A percentile compares a stretch with the other conserved stretches of the same genome.
Evolutionary conservation across 2,888 invertebrate species (phyloP).

Genomic region (Pristionchus mayeri): DNA sequence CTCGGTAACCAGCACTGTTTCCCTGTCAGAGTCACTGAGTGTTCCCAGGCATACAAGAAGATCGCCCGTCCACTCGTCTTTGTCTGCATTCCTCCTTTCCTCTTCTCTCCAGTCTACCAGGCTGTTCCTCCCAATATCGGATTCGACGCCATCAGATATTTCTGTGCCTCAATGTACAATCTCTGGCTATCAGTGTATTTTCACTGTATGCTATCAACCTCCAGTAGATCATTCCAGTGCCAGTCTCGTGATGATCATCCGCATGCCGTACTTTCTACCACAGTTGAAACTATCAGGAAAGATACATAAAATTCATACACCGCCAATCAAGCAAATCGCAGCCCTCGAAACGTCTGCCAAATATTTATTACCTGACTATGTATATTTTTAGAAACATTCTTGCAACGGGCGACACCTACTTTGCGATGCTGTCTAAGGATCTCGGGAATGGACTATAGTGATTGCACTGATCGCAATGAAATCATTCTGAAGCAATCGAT

Average conservation of each 20-base stretch:
- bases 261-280: background rate
- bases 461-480: too few relatives aligned
- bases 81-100: slow-evolving; percentile 18
- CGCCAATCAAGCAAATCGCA: too few relatives aligned
- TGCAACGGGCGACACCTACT: background rate
- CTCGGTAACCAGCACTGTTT: background rate
- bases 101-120: background rate
- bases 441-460: background rate
- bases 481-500: too few relatives aligned
- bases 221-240: too few relatives aligned
- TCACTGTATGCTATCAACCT: too few relatives aligned
- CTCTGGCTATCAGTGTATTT: background rate
- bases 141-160: background rate
- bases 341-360: too few relatives aligned
- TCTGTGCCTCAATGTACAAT: background rate
- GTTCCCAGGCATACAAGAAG: background rate
- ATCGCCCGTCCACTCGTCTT: background rate
- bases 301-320: background rate
- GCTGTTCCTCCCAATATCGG: background rate
- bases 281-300: background rate
- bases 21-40: background rate
- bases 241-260: background rate
- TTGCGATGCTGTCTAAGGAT: background rate
- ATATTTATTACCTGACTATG: too few relatives aligned
- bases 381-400: background rate